Percentiles rank a stretch among this genome's conserved stretches.
phyloP scores from a whole-genome alignment of 2,113 vertebrate genomes.

The Kryptolebias marmoratus region DNA sequence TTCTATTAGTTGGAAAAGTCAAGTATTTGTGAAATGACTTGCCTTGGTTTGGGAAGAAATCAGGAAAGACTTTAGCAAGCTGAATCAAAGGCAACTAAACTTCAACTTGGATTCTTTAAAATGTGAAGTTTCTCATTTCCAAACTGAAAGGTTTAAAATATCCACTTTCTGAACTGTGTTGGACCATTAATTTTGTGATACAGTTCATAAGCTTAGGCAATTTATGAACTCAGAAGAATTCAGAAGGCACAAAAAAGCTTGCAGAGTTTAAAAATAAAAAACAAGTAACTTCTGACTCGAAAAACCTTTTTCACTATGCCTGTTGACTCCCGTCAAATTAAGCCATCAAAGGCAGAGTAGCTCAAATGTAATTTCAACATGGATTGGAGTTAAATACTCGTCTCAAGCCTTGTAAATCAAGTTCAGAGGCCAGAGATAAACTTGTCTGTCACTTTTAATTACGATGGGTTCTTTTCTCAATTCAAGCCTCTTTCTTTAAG shows the following conservation, averaged over 20 bases:
- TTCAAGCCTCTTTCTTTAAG: conserved; percentile 27
- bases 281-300: conserved; percentile 43
- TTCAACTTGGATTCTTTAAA: too few species aligned
- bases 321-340: conserved; percentile 59
- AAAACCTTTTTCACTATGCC: conserved; percentile 49
- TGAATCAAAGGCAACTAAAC: too few species aligned
- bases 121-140: too few species aligned
- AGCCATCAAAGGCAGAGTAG: conserved; percentile 46
- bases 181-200: too few species aligned
- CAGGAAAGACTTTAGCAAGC: too few species aligned
- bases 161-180: too few species aligned
- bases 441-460: conserved; percentile 56
- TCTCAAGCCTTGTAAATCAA: conserved; percentile 36
- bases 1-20: too few species aligned
- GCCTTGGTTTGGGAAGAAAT: too few species aligned
- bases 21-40: too few species aligned
- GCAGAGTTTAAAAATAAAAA: conserved; percentile 24
- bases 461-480: conserved; percentile 48
- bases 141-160: too few species aligned
- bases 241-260: conserved; percentile 22
- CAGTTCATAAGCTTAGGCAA: too few species aligned
- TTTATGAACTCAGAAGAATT: background rate
- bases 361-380: conserved; percentile 41
- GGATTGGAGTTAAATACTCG: conserved; percentile 36
- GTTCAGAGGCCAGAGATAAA: conserved; percentile 42